A percentile compares a stretch with the other conserved stretches of the same genome.
These are phyloP conservation scores for Melitaea cinxia DNA, from an alignment of 1,140 invertebrate genomes.

Conservation along the genomic window DNA sequence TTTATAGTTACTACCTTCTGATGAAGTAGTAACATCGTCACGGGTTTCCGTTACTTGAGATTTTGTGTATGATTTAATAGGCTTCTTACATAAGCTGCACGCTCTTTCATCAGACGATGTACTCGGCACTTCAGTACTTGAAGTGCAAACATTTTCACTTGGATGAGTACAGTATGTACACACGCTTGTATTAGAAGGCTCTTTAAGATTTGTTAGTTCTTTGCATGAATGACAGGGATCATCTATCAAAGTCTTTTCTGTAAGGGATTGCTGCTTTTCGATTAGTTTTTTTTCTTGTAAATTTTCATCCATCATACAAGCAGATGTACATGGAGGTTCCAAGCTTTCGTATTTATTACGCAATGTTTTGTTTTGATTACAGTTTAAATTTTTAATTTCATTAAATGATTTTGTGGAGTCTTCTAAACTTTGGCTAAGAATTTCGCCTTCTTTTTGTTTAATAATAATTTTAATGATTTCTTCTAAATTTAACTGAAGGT, in stretches of 20 bases:
- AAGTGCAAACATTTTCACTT: background rate
- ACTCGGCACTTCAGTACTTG: background rate
- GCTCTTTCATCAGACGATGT: background rate
- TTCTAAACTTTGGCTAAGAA: constrained; percentile 28
- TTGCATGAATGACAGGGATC: constrained; percentile 27
- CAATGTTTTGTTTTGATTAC: background rate
- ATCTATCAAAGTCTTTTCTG: constrained; percentile 5
- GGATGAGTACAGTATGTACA: constrained; percentile 31
- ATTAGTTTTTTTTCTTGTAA: background rate
- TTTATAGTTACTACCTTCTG: constrained; percentile 35
- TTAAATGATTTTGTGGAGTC: constrained; percentile 41
- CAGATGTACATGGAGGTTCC: background rate
- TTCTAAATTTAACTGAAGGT: constrained; percentile 12
- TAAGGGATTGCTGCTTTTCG: background rate
- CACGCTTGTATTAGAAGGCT: constrained; percentile 7
- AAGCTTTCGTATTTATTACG: background rate
- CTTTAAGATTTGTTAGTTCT: constrained; percentile 20
- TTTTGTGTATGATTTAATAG: background rate
- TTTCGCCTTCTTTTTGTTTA: constrained; percentile 1
- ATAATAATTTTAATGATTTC: constrained; percentile 37
- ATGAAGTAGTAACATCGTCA: constrained; percentile 7
- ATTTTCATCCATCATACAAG: background rate
- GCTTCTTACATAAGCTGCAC: background rate
- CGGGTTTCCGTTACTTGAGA: constrained; percentile 12
- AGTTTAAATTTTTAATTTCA: constrained; percentile 44